A percentile compares a stretch with the other conserved stretches of the same genome.
These are phyloP conservation scores for Homarus gammarus DNA, from an alignment of 2,888 invertebrate genomes.

Conservation along the genomic window DNA sequence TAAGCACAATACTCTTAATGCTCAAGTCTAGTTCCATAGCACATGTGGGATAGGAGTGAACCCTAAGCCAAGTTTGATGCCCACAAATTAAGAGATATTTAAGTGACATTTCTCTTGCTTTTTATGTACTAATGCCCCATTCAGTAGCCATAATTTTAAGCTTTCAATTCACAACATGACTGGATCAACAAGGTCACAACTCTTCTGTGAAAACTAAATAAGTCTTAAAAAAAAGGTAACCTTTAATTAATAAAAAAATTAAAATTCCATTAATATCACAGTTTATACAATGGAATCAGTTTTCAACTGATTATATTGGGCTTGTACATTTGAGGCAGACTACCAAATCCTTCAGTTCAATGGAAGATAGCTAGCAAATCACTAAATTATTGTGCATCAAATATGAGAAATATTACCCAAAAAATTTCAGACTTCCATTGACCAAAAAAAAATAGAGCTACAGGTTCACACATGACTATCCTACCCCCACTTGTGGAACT, in stretches of 20 bases:
- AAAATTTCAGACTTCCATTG: constrained; percentile 8
- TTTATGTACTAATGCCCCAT: constrained; percentile 1
- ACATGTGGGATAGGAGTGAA: constrained; percentile 62
- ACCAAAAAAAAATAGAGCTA: constrained; percentile 33
- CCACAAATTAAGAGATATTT: constrained; percentile 20
- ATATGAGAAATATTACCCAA: constrained; percentile 4
- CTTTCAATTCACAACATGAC: neutral
- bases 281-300: constrained; percentile 42
- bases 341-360: neutral
- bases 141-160: neutral
- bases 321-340: constrained; percentile 13
- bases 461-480: constrained; percentile 65
- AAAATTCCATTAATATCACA: constrained; percentile 67
- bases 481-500: constrained; percentile 40
- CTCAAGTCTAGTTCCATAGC: constrained; percentile 31
- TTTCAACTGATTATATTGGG: constrained; percentile 10
- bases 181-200: neutral
- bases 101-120: neutral
- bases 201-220: neutral
- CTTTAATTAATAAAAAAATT: constrained; percentile 30
- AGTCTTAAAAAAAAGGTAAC: neutral
- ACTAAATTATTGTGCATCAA: neutral
- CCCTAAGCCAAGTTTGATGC: constrained; percentile 40
- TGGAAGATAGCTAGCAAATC: constrained; percentile 6
- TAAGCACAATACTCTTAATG: constrained; percentile 43